Evolutionary conservation across 2,888 invertebrate species (phyloP), one percentile per base, ranked within the genome.

Genomic region (Orthosia gothica): DNA sequence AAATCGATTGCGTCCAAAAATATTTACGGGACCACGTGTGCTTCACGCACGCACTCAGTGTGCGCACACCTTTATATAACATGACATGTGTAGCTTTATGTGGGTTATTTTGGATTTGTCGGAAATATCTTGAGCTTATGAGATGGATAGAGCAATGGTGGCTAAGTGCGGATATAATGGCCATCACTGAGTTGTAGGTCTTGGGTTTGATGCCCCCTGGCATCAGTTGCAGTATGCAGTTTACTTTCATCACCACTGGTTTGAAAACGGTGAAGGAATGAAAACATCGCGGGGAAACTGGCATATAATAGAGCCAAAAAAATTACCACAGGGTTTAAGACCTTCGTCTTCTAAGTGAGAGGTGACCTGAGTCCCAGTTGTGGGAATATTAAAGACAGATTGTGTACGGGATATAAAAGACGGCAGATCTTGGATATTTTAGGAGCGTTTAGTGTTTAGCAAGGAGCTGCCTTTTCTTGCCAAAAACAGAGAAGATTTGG

Each of bases 1-100:
- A 96, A 96, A 96, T 96, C 96, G 96, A 96, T 96, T 93, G 96
- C 94, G 93, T 95, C 95, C 96, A 95, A 96, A 96, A 96, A 96
- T 96, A 96, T 96, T 96, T 94, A 94, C 94, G 91, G 93, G 90
- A 91, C 94, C 96, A 96, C 96, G 96, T 96, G 96, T 93, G 93
- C 89, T 88, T 85, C 89, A 82, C 89, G 89, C 86, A 85, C 85
- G 69, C 76, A 80, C 79, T 70, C 76, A 72, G 72, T 86, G 86
- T 86, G 85, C 81, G 82, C 84, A 83, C 89, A 89, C 91, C 90
- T 91, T 90, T 89, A 89, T 84, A 76, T 85, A 85, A 71, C 70
- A 59, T 75, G 72, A 70, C 82, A 78, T 81, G 73, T 81, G 76
- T 54, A 66, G 45, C 54, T n/a, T 23, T 76, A 74, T 76, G 75